Evolutionary conservation across 2,113 vertebrate species (phyloP).

Genomic region (Vanacampus margaritifer): DNA sequence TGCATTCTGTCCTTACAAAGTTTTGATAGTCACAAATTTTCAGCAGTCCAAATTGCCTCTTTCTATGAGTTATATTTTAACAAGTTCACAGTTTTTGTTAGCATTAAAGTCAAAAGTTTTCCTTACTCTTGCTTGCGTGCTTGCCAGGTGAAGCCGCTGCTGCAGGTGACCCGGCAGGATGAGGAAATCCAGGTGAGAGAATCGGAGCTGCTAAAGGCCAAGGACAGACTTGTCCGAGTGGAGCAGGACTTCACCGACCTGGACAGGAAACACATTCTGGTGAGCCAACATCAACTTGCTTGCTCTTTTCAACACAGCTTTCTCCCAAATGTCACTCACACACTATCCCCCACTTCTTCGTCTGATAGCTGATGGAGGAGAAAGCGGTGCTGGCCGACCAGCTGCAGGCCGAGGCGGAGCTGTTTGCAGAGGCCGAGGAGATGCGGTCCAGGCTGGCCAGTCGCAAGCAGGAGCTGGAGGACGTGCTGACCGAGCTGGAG

Average conservation of each 20-base stretch:
- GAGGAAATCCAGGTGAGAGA: slow-evolving; percentile 85
- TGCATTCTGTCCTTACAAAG: too few relatives aligned
- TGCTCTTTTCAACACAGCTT: not conserved
- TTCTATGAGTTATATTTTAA: not conserved
- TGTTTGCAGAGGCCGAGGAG: slow-evolving; percentile 84
- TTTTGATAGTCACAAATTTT: too few relatives aligned
- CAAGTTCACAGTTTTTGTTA: not conserved
- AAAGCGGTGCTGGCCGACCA: slow-evolving; percentile 81
- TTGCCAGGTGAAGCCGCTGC: slow-evolving; percentile 83
- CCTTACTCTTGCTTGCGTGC: slow-evolving; percentile 18
- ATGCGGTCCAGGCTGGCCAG: slow-evolving; percentile 77
- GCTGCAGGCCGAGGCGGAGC: slow-evolving; percentile 82
- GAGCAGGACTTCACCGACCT: slow-evolving; percentile 77
- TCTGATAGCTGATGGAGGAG: slow-evolving; percentile 75
- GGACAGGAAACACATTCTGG: slow-evolving; percentile 78
- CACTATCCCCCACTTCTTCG: slow-evolving; percentile 4
- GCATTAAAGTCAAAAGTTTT: not conserved
- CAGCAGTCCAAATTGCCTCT: too few relatives aligned
- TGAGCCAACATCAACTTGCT: slow-evolving; percentile 34
- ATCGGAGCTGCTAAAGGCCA: slow-evolving; percentile 80
- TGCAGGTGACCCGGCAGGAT: slow-evolving; percentile 88
- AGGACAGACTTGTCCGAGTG: slow-evolving; percentile 76
- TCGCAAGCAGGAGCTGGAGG: slow-evolving; percentile 81
- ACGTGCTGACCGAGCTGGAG: slow-evolving; percentile 80
- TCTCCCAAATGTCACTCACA: not conserved